Base-by-base conservation (phyloP, 2,888 invertebrate species). In the Anarsia innoxiella region DNA sequence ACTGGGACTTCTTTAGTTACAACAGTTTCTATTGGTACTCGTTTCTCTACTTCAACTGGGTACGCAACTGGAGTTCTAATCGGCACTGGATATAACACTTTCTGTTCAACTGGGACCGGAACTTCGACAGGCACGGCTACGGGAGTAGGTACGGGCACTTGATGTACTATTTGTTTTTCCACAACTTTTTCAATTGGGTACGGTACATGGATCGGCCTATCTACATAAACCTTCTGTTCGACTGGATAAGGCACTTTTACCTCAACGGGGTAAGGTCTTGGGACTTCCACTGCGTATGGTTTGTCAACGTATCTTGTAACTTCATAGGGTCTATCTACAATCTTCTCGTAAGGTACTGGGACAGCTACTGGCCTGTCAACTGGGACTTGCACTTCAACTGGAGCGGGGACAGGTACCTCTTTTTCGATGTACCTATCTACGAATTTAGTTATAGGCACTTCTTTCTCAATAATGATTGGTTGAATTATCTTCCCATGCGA, bases 231-330 rank as follows among this genome's bases (percentile, higher is more conserved):
- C 39, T 80, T 78, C 31, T 80, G 79, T 50, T 86, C 77, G 2
- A 86, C 74, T 0, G 86, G 83, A 52, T 80, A 84, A 4, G 86
- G 86, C 1, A 86, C 75, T 46, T 80, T 69, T 2, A 82, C 83
- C 36, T 87, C 85, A 9, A 89, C 87, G 0, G 88, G 87, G 37
- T 88, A 83, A 5, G 87, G 87, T 16, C 66, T 59, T 3, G 66
- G 59, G 1, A 82, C 82, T 28, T 88, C 86, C 8, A 89, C 87
- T 0, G 88, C 87, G 42, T 88, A 84, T 0, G 88, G 88, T 40
- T 89, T 89, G 44, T 91, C 86, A 0, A 89, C 74, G 41, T 80
- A 78, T 49, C 64, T 74, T 1, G 84, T 80, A 0, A 86, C 70
- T 60, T 85, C 82, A 1, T 84, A 66, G 1, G 88, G 87, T 56